phyloP scores from a whole-genome alignment of 2,113 vertebrate species.

The Ranitomeya imitator region DNA sequence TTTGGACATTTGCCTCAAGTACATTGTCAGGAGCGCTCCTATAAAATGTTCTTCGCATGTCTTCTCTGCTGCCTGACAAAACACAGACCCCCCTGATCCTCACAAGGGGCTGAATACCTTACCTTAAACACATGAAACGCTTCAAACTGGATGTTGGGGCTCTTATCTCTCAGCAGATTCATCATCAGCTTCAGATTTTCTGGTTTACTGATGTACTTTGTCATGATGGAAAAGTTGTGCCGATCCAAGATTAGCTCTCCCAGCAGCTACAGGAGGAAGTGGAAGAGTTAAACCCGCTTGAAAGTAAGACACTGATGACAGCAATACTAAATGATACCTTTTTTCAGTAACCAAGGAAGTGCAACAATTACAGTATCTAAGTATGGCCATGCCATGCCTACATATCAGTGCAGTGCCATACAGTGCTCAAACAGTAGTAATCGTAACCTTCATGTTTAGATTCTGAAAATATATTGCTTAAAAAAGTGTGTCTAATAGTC shows the following conservation, averaged over 20 bases:
- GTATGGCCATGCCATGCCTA: too few species aligned
- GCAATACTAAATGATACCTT: too few species aligned
- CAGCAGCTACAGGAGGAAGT: constrained; percentile 75
- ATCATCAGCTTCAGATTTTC: constrained; percentile 98
- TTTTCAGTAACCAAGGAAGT: too few species aligned
- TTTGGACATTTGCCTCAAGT: constrained; percentile 2
- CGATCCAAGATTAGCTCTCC: constrained; percentile 93
- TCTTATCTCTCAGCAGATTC: constrained; percentile 95
- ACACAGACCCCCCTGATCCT: background rate
- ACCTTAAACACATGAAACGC: constrained; percentile 99
- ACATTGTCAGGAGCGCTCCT: background rate
- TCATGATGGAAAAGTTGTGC: constrained; percentile 96
- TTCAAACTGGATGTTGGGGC: constrained; percentile 98
- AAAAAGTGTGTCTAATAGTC: too few species aligned
- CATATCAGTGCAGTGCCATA: too few species aligned
- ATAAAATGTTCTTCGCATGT: background rate
- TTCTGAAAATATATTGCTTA: too few species aligned
- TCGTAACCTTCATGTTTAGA: too few species aligned
- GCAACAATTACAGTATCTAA: too few species aligned
- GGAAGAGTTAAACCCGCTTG: background rate
- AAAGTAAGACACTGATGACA: too few species aligned
- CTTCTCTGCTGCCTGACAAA: constrained; percentile 16
- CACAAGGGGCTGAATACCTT: constrained; percentile 45
- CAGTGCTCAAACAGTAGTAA: too few species aligned
- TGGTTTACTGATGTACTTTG: constrained; percentile 94